Conservation (phyloP, 1,140 invertebrate species). For the Cardiocondyla obscurior region DNA sequence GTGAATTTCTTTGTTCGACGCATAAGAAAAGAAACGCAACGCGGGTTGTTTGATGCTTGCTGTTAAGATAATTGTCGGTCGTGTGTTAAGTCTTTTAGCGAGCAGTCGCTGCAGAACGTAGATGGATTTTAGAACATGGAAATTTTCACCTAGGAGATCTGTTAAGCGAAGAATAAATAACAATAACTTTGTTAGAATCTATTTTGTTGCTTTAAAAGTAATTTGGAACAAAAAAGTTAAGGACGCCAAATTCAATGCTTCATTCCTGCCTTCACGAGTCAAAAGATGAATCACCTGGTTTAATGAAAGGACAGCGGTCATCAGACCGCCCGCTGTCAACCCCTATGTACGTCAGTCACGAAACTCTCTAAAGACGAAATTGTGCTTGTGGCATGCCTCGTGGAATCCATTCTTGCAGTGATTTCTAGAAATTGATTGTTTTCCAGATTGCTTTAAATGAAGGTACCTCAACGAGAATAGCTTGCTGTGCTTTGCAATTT, state of each 20-base stretch:
- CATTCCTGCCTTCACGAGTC: neutral
- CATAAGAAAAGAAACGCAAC: neutral
- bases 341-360: neutral
- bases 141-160: slow-evolving; percentile 8
- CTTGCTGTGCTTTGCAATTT: neutral
- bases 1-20: slow-evolving; percentile 23
- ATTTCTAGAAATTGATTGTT: neutral
- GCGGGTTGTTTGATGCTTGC: slow-evolving; percentile 23
- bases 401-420: neutral
- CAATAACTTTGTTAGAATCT: neutral
- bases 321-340: neutral
- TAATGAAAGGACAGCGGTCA: neutral
- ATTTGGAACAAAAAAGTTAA: neutral
- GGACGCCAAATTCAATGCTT: slow-evolving; percentile 1
- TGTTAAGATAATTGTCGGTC: slow-evolving; percentile 62
- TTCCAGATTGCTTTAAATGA: neutral
- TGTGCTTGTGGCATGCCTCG: neutral
- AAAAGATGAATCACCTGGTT: neutral
- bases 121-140: slow-evolving; percentile 9
- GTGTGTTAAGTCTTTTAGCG: slow-evolving; percentile 48
- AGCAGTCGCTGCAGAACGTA: neutral
- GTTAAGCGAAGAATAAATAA: slow-evolving; percentile 28
- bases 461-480: neutral
- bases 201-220: neutral
- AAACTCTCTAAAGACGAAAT: neutral